phyloP scores from a whole-genome alignment of 2,888 invertebrate genomes.

The Trichogramma dendrolimi region DNA sequence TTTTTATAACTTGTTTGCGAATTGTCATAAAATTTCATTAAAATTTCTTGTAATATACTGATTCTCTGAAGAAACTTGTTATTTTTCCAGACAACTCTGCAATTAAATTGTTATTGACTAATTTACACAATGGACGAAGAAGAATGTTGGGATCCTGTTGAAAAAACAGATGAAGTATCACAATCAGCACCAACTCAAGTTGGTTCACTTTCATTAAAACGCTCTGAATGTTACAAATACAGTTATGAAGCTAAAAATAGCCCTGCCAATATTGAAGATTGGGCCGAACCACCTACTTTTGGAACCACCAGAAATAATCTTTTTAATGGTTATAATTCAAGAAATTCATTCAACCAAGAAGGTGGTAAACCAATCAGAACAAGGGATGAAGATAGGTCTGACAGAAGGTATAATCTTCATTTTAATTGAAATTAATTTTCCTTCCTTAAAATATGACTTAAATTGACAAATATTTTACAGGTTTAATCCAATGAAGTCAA shows the following conservation, averaged over 20 bases:
- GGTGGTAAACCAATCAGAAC: constrained; percentile 10
- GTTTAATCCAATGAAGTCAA: constrained; percentile 14
- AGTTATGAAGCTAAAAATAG: constrained; percentile 27
- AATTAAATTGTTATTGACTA: not conserved
- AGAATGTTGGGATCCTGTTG: constrained; percentile 23
- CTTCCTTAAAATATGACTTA: not conserved
- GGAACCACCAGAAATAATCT: constrained; percentile 5
- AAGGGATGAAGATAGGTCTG: constrained; percentile 10
- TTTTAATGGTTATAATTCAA: constrained; percentile 17
- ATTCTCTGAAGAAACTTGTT: not conserved
- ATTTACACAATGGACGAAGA: constrained; percentile 19
- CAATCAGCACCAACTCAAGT: not conserved
- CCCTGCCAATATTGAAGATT: constrained; percentile 29
- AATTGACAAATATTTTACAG: constrained; percentile 10
- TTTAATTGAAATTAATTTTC: constrained; percentile 2
- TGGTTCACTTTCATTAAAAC: constrained; percentile 18
- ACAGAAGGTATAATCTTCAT: constrained; percentile 6
- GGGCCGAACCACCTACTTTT: constrained; percentile 23
- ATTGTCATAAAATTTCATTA: too few relatives aligned
- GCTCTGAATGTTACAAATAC: constrained; percentile 27
- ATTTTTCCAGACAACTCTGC: not conserved
- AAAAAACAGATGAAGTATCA: not conserved
- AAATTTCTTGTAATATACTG: too few relatives aligned
- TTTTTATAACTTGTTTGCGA: too few relatives aligned
- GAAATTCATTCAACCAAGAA: constrained; percentile 17